These are phyloP conservation scores for Oasisia sp. DNA, from an alignment of 2,888 invertebrate genomes.

Conservation along the genomic window DNA sequence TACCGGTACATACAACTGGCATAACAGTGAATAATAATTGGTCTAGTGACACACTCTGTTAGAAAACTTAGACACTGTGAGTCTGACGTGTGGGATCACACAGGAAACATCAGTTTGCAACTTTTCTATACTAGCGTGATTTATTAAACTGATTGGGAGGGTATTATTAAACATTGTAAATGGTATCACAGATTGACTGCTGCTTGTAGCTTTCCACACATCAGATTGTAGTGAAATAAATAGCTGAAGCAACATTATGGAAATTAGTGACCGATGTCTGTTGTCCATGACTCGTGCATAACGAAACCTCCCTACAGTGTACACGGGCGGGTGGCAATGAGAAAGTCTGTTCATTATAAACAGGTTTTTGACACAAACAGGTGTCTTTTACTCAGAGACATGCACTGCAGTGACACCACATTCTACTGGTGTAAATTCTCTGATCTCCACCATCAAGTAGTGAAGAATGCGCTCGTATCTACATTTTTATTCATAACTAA, in stretches of 20 bases:
- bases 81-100: neutral
- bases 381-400: neutral
- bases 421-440: no score
- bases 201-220: neutral
- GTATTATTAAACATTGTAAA: neutral
- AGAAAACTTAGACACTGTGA: neutral
- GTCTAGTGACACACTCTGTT: neutral
- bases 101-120: neutral
- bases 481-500: no score
- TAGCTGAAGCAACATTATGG: neutral
- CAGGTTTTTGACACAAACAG: neutral
- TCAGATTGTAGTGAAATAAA: neutral
- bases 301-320: neutral
- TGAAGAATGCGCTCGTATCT: no score
- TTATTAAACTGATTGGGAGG: neutral
- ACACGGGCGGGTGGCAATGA: neutral
- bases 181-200: neutral
- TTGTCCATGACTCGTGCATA: neutral
- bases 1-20: neutral
- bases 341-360: neutral
- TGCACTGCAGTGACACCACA: neutral
- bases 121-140: neutral
- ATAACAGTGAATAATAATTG: neutral
- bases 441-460: no score
- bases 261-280: neutral